These are phyloP conservation scores for Oryzias javanicus DNA, from an alignment of 2,113 vertebrate genomes.

Conservation along the genomic window DNA sequence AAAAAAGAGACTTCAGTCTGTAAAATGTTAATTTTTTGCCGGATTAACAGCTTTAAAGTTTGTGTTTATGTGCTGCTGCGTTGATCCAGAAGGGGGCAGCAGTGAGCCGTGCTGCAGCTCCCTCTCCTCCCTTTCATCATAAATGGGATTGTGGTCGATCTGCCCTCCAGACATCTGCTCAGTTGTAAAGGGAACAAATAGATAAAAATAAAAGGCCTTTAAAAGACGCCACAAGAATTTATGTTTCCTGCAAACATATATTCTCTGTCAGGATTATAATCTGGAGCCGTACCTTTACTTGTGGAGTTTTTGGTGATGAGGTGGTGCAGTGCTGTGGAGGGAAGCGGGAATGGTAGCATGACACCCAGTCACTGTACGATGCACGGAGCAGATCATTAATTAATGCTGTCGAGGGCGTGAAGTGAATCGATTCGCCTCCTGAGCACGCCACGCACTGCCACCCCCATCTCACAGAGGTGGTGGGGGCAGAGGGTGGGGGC, in stretches of 20 bases:
- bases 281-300: constrained; percentile 67
- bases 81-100: constrained; percentile 72
- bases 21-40: constrained; percentile 11
- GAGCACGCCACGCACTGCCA: constrained; percentile 65
- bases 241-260: constrained; percentile 66
- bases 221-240: constrained; percentile 72
- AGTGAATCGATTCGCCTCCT: constrained; percentile 72
- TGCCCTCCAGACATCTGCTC: constrained; percentile 79
- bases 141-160: constrained; percentile 66
- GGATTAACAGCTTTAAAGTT: neutral
- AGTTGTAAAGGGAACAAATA: constrained; percentile 75
- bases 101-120: constrained; percentile 58
- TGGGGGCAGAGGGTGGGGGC: constrained; percentile 5
- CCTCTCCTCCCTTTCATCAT: constrained; percentile 40
- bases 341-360: constrained; percentile 35
- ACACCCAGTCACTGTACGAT: constrained; percentile 56
- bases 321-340: constrained; percentile 35
- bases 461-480: constrained; percentile 46
- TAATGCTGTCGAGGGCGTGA: constrained; percentile 73
- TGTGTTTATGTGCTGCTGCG: constrained; percentile 1
- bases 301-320: constrained; percentile 17
- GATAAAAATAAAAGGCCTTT: constrained; percentile 74
- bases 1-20: constrained; percentile 12
- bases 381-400: constrained; percentile 72
- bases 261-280: constrained; percentile 65